These are phyloP conservation scores for Gadus chalcogrammus DNA, from an alignment of 2,113 vertebrate species.

Conservation along the genomic window DNA sequence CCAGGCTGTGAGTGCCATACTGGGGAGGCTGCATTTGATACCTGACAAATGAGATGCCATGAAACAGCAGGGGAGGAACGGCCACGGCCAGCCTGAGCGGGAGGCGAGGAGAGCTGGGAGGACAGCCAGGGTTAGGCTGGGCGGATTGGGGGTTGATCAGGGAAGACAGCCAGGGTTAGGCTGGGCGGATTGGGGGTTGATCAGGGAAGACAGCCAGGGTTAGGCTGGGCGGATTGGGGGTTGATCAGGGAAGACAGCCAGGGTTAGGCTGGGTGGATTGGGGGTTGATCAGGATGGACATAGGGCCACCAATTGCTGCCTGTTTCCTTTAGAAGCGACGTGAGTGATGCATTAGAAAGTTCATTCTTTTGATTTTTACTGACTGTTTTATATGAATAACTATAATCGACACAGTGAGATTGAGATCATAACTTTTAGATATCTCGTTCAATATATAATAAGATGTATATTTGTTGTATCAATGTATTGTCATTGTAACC, in stretches of 20 bases:
- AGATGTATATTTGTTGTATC: background rate
- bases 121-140: too few relatives aligned
- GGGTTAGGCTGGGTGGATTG: too few relatives aligned
- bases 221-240: too few relatives aligned
- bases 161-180: background rate
- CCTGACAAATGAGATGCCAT: conserved; percentile 85
- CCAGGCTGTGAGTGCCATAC: conserved; percentile 75
- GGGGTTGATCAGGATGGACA: conserved; percentile 21
- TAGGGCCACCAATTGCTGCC: conserved; percentile 51
- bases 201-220: conserved; percentile 19
- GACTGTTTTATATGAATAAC: too few relatives aligned
- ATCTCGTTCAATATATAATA: background rate
- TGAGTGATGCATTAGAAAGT: conserved; percentile 71
- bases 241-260: too few relatives aligned
- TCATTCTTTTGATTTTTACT: background rate
- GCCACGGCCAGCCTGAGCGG: background rate
- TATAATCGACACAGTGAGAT: too few relatives aligned
- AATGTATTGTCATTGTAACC: background rate
- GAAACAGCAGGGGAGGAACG: conserved; percentile 70
- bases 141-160: conserved; percentile 24
- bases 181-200: background rate
- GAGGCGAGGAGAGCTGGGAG: too few relatives aligned
- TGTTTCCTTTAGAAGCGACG: conserved; percentile 73
- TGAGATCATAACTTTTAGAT: background rate
- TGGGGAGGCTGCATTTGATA: conserved; percentile 77